Conservation (phyloP, 2,888 invertebrate genomes). For the Monoplex corrugatus region DNA sequence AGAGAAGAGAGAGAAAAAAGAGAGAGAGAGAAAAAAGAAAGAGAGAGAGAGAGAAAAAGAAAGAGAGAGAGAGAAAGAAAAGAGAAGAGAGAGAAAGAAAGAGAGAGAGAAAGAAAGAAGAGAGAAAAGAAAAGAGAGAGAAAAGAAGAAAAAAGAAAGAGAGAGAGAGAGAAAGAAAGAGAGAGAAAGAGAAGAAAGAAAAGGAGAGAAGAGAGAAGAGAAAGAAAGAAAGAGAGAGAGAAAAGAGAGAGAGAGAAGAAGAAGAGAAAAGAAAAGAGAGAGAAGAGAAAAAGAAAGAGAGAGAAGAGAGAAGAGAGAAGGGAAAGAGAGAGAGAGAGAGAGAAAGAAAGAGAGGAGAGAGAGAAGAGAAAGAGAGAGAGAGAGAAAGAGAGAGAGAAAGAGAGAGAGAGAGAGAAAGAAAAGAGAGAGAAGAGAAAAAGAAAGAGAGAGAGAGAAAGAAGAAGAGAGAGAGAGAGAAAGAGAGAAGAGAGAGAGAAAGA, state of each 20-base stretch:
- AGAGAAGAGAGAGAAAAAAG: not conserved
- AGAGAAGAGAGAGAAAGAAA: not conserved
- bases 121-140: not conserved
- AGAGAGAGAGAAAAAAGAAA: not conserved
- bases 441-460: constrained; percentile 24
- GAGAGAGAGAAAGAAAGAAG: not conserved
- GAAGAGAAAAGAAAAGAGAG: too few species aligned
- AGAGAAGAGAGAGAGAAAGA: constrained; percentile 14
- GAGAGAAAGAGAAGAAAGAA: constrained; percentile 19
- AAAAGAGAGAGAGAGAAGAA: too few species aligned
- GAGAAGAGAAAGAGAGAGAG: not conserved
- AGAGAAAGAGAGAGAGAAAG: too few species aligned
- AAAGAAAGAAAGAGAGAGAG: too few species aligned
- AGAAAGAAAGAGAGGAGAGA: not conserved
- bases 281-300: too few species aligned
- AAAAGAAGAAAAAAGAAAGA: constrained; percentile 17
- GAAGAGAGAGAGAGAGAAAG: constrained; percentile 40
- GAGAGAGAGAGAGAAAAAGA: constrained; percentile 34
- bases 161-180: constrained; percentile 16
- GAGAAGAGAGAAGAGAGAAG: constrained; percentile 7
- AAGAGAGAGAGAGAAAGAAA: constrained; percentile 14
- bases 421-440: not conserved
- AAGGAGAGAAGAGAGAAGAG: not conserved
- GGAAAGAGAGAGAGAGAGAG: constrained; percentile 4
- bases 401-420: constrained; percentile 26